Percentiles rank a stretch among this genome's conserved stretches.
These are phyloP conservation scores for Geotrypetes seraphini DNA, from an alignment of 2,797 vertebrate genomes.

Conservation along the genomic window DNA sequence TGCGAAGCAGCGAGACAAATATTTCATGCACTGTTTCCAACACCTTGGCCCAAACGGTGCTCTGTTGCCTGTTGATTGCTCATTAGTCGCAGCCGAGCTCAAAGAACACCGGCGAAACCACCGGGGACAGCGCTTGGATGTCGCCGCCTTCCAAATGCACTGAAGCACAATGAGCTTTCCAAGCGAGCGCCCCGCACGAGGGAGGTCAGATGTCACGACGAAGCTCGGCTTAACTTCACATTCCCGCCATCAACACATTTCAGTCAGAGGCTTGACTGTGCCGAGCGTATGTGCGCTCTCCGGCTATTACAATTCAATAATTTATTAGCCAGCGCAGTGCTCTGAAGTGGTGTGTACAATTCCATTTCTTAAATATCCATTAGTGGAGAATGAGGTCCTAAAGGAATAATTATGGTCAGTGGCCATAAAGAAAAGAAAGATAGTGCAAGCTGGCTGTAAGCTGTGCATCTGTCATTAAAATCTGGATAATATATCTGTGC, in stretches of 20 bases:
- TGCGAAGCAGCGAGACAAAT: conserved; percentile 2
- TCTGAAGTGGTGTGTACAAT: neutral
- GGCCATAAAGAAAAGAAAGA: conserved; percentile 2
- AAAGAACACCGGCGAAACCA: conserved; percentile 5
- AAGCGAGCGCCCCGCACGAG: conserved; percentile 10
- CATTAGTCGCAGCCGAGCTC: neutral
- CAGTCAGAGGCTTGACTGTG: neutral
- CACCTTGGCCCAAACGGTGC: conserved; percentile 15
- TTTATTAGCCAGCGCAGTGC: neutral
- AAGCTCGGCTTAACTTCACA: too few relatives aligned
- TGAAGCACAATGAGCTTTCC: neutral
- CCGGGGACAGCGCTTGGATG: conserved; percentile 1
- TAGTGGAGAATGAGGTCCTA: neutral
- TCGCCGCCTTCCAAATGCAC: conserved; percentile 1
- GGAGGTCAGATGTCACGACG: neutral
- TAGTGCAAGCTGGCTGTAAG: neutral
- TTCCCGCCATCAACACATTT: too few relatives aligned
- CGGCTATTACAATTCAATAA: neutral
- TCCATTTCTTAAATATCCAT: neutral
- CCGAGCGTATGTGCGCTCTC: neutral
- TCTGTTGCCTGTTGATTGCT: conserved; percentile 4
- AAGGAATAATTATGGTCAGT: neutral
- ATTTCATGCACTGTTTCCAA: conserved; percentile 12
- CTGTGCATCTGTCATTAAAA: too few relatives aligned
- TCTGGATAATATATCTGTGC: neutral